phyloP scores from a whole-genome alignment of 2,797 vertebrate species.

The Acipenser ruthenus region DNA sequence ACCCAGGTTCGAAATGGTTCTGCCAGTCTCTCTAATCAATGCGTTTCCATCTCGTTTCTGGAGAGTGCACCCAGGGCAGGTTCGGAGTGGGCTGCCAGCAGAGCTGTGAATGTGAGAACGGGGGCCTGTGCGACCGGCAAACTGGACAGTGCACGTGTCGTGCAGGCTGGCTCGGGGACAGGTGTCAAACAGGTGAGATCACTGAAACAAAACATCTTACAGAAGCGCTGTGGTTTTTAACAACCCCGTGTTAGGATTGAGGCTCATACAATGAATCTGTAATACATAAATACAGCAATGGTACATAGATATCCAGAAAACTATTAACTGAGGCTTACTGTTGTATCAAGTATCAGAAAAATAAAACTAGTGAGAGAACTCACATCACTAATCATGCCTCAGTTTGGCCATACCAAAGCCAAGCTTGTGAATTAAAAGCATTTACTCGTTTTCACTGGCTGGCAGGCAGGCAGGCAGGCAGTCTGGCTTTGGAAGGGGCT shows the following conservation, averaged over 20 bases:
- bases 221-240: no score
- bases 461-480: background rate
- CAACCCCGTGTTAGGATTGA: no score
- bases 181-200: constrained; percentile 68
- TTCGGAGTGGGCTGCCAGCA: constrained; percentile 61
- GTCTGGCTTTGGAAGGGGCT: background rate
- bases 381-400: background rate
- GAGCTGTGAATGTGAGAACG: constrained; percentile 66
- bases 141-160: constrained; percentile 69
- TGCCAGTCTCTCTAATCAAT: background rate
- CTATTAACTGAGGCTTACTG: no score
- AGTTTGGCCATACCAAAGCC: background rate
- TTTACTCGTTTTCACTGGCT: background rate
- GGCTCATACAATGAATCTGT: no score
- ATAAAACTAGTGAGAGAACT: no score
- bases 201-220: no score
- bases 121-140: constrained; percentile 62
- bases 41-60: constrained; percentile 6
- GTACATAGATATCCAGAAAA: no score
- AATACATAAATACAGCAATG: no score
- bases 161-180: constrained; percentile 66
- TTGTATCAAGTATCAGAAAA: no score
- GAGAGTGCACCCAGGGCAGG: constrained; percentile 64
- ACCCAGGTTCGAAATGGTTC: no score
- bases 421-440: no score